Conservation (phyloP, 2,888 invertebrate species). For the Aporophyla nigra region DNA sequence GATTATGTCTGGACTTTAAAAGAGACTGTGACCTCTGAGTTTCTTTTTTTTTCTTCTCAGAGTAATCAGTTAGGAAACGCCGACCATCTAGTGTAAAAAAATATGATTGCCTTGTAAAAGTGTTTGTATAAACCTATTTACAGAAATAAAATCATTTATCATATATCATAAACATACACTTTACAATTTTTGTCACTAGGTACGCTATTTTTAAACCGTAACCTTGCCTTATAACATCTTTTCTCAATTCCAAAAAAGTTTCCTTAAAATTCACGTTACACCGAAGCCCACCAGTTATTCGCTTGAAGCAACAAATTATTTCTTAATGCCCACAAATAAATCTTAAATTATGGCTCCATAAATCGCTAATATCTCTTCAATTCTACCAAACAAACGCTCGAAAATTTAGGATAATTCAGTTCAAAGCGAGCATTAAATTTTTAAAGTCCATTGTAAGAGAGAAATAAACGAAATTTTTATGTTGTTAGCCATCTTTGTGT, state of each 20-base stretch:
- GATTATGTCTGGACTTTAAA: too few relatives aligned
- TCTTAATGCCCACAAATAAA: slow-evolving; percentile 24
- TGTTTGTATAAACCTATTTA: too few relatives aligned
- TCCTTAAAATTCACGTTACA: not conserved
- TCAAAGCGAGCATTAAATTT: not conserved
- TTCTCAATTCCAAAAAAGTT: not conserved
- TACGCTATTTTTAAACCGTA: too few relatives aligned
- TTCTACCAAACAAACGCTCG: not conserved
- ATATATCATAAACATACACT: too few relatives aligned
- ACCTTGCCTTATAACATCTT: not conserved
- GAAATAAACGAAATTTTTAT: slow-evolving; percentile 1
- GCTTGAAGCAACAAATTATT: slow-evolving; percentile 24
- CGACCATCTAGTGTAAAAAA: too few relatives aligned
- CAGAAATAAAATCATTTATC: too few relatives aligned
- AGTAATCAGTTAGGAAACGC: too few relatives aligned
- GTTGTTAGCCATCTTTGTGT: not conserved
- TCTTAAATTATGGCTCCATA: not conserved
- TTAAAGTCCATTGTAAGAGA: slow-evolving; percentile 4
- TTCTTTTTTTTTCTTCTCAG: too few relatives aligned
- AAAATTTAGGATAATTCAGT: slow-evolving; percentile 21
- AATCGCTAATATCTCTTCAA: not conserved
- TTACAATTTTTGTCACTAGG: not conserved
- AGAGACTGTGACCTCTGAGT: too few relatives aligned
- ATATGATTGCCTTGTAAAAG: too few relatives aligned
- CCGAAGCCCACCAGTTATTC: not conserved